Percentiles rank a stretch among this genome's conserved stretches.
phyloP scores from a whole-genome alignment of 2,113 vertebrate species.

The Noturus placidus region DNA sequence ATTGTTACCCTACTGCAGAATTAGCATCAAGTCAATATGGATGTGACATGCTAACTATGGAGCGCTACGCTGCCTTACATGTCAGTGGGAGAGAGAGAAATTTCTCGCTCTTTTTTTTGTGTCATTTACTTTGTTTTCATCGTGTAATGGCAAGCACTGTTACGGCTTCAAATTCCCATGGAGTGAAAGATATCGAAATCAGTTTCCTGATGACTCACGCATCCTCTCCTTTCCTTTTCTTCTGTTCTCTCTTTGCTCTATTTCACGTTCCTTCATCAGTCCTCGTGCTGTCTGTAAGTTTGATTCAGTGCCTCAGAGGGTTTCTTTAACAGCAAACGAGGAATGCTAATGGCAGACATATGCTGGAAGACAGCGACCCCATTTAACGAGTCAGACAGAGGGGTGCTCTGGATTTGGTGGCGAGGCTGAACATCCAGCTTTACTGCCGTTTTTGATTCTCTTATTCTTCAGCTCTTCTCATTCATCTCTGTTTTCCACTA shows the following conservation, averaged over 20 bases:
- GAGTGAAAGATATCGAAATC: conserved; percentile 26
- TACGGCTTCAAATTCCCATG: conserved; percentile 18
- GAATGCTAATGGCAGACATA: conserved; percentile 43
- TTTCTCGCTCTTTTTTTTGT: background rate
- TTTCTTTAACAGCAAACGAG: conserved; percentile 42
- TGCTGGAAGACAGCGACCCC: conserved; percentile 40
- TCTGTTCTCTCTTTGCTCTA: background rate
- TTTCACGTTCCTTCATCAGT: background rate
- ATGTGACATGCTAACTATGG: conserved; percentile 6
- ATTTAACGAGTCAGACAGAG: conserved; percentile 41
- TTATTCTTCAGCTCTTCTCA: background rate
- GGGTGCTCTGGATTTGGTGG: conserved; percentile 31
- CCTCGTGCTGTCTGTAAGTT: conserved; percentile 39
- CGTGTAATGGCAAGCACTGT: background rate
- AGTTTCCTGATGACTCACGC: conserved; percentile 5
- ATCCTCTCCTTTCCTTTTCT: background rate
- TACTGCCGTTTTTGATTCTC: conserved; percentile 33
- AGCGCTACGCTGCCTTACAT: background rate
- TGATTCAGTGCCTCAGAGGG: conserved; percentile 45
- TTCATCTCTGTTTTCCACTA: background rate
- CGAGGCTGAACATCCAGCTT: conserved; percentile 30
- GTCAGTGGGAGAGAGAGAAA: background rate
- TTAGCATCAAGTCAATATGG: conserved; percentile 26
- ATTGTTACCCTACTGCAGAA: conserved; percentile 21
- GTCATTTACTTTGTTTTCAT: background rate